A percentile compares a stretch with the other conserved stretches of the same genome.
These are phyloP conservation scores for Sitta carolinensis DNA, from an alignment of 2,797 vertebrate species.

Conservation along the genomic window DNA sequence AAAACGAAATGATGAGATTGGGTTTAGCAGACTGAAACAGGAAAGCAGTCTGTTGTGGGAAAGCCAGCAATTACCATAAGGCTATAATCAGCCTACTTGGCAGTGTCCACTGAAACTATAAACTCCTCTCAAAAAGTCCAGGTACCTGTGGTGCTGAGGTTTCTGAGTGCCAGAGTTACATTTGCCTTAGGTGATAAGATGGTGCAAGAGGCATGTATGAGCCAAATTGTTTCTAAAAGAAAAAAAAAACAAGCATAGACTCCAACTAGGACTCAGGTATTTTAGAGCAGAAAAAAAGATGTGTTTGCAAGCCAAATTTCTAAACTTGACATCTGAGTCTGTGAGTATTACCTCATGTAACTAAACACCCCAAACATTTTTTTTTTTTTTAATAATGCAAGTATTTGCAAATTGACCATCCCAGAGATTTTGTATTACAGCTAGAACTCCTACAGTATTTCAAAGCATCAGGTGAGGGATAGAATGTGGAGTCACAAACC, in stretches of 20 bases:
- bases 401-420: background rate
- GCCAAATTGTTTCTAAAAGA: background rate
- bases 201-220: background rate
- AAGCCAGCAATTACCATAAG: slow-evolving; percentile 50
- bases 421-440: background rate
- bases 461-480: background rate
- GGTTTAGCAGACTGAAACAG: background rate
- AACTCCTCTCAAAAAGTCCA: slow-evolving; percentile 45
- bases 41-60: background rate
- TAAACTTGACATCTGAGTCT: background rate
- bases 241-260: background rate
- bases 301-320: background rate
- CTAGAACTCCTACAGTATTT: background rate
- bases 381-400: background rate
- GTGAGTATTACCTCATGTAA: background rate
- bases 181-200: slow-evolving; percentile 39
- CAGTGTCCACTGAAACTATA: slow-evolving; percentile 24
- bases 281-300: background rate
- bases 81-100: slow-evolving; percentile 58
- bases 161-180: slow-evolving; percentile 31
- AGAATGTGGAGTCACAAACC: background rate
- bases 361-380: background rate
- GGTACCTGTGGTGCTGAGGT: slow-evolving; percentile 38
- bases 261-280: background rate
- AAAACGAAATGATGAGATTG: background rate